Conservation (phyloP, 2,113 vertebrate species). For the Muscicapa adusta region DNA sequence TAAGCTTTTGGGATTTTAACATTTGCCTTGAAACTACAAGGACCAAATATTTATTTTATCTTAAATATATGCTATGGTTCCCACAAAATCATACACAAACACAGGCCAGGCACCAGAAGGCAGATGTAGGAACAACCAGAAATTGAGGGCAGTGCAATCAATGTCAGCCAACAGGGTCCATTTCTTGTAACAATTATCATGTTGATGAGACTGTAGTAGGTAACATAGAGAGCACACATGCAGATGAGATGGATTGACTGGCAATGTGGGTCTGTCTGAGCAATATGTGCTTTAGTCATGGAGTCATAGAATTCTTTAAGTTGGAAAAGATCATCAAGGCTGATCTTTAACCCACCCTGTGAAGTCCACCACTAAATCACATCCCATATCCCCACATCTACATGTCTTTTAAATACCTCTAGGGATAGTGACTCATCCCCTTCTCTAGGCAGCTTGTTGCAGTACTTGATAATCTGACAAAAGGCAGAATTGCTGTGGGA, state of each 20-base stretch:
- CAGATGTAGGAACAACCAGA: background rate
- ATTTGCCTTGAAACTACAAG: background rate
- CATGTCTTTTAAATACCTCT: background rate
- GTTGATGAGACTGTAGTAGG: background rate
- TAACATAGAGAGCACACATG: background rate
- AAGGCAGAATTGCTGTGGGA: background rate
- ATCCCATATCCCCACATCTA: background rate
- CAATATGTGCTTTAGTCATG: background rate
- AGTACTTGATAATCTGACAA: background rate
- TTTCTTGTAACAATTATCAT: background rate
- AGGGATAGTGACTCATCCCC: background rate
- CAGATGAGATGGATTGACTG: background rate
- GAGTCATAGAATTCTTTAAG: background rate
- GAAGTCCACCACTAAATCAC: background rate
- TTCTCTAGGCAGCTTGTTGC: background rate
- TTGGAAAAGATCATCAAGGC: background rate
- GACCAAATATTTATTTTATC: slow-evolving; percentile 13
- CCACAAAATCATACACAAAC: background rate
- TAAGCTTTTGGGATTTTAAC: background rate
- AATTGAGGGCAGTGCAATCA: background rate
- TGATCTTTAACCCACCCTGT: background rate
- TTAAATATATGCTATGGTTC: background rate
- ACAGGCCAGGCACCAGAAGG: background rate
- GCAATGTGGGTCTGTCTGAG: background rate
- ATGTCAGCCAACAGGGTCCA: background rate